phyloP scores from a whole-genome alignment of 2,888 invertebrate genomes.

The Phasia obesa region DNA sequence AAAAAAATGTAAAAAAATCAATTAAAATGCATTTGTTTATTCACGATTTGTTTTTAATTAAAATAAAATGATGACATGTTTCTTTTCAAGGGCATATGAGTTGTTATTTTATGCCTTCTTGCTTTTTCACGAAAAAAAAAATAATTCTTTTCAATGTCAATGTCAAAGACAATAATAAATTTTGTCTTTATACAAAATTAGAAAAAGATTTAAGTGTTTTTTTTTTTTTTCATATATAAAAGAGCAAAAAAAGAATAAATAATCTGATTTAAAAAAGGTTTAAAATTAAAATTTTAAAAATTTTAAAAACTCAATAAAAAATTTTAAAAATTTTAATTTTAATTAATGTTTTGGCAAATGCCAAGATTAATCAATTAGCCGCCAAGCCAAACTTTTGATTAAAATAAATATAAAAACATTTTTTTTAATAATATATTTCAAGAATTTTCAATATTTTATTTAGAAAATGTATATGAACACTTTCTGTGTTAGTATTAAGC shows the following conservation, averaged over 20 bases:
- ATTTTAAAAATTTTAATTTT: too few relatives aligned
- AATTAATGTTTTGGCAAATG: too few relatives aligned
- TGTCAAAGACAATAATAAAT: slow-evolving; percentile 42
- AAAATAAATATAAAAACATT: too few relatives aligned
- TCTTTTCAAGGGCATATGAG: neutral
- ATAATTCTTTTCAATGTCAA: slow-evolving; percentile 54
- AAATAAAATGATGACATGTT: neutral
- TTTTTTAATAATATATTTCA: too few relatives aligned
- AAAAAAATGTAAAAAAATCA: too few relatives aligned
- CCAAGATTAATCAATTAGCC: too few relatives aligned
- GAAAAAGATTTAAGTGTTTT: neutral
- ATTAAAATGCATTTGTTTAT: neutral
- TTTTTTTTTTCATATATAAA: neutral
- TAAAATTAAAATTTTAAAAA: neutral
- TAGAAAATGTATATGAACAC: too few relatives aligned
- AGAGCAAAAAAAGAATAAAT: neutral
- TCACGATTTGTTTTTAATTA: neutral
- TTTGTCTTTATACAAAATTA: slow-evolving; percentile 3
- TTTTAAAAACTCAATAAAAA: too few relatives aligned
- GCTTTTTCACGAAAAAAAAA: slow-evolving; percentile 2
- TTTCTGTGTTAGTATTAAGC: too few relatives aligned
- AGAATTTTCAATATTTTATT: neutral
- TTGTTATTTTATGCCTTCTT: slow-evolving; percentile 11
- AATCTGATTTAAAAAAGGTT: neutral
- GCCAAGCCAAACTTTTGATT: too few relatives aligned